Base-by-base conservation (phyloP, 2,113 vertebrate species). In the Ardeotis arabs region DNA sequence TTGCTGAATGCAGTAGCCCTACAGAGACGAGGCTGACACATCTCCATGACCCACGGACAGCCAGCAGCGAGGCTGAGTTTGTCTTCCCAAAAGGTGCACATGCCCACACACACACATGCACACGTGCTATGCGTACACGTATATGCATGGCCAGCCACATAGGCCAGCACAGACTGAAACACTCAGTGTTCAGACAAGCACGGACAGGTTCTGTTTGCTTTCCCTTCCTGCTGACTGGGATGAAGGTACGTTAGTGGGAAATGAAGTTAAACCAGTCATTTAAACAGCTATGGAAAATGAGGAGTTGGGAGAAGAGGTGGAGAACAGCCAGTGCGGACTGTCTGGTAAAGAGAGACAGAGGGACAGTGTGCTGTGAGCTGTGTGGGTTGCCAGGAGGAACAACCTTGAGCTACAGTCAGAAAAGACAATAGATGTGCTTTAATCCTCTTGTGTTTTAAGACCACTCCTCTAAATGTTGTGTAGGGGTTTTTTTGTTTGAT, bases 11-110 rank as follows among this genome's bases (percentile, higher is more conserved):
- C 63, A 60, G 55, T 28, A 58, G 16, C 7, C 41, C 35, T 45
- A 41, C n/a, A 56, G 62, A 75, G 37, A 12, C 29, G 31, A 73
- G 16, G 58, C 29, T 86, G 70, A 55, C 10, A 7, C 23, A 52
- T 13, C 52, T 55, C 27, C 15, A 4, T 63, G 27, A 27, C n/a
- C 35, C 76, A 29, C 35, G 33, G 23, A 12, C 9, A 68, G 37
- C 19, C 8, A 2, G 63, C 59, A 50, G 14, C 5, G 7, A 69
- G 49, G 27, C 21, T 45, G 56, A 64, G 7, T 79, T 75, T 45
- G n/a, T 31, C 56, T 72, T 50, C 33, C 33, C 47, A 25, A 53
- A 60, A 66, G 31, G 23, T 0, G 0, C 1, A 0, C 1, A 8
- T 6, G 2, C 28, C 66, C 21, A 29, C 56, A 18, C 29, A 23